Conservation (phyloP, 2,888 invertebrate genomes). For the Lepeophtheirus nordmannii region DNA sequence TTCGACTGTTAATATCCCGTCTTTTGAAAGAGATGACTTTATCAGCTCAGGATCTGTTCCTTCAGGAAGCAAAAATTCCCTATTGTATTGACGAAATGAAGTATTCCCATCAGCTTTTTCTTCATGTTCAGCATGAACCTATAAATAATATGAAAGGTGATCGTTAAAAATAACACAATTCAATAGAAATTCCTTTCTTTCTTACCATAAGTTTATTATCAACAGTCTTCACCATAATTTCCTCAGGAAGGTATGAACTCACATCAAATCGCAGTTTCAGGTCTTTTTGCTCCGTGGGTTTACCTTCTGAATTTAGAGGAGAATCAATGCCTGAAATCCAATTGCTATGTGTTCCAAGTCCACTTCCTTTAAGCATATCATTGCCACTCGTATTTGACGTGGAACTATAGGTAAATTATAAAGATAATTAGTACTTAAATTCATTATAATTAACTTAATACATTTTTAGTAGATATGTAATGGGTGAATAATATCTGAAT, state of each 20-base stretch:
- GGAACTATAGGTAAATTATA: no score
- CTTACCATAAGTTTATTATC: slow-evolving; percentile 83
- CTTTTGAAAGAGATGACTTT: slow-evolving; percentile 80
- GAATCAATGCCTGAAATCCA: slow-evolving; percentile 76
- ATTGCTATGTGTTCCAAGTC: slow-evolving; percentile 42
- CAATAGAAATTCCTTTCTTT: not conserved
- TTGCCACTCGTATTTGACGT: not conserved
- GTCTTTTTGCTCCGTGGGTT: slow-evolving; percentile 20
- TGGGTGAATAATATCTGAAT: no score
- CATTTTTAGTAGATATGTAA: no score
- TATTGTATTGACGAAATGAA: slow-evolving; percentile 93
- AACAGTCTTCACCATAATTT: slow-evolving; percentile 94
- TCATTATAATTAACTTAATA: no score
- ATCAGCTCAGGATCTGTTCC: slow-evolving; percentile 92
- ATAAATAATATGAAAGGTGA: slow-evolving; percentile 32
- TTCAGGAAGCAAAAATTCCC: slow-evolving; percentile 88
- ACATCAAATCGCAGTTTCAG: slow-evolving; percentile 56
- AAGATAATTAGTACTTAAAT: no score
- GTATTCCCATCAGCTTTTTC: slow-evolving; percentile 87
- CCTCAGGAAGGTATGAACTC: slow-evolving; percentile 84
- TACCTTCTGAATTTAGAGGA: slow-evolving; percentile 69
- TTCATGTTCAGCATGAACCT: slow-evolving; percentile 96
- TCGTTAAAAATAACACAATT: slow-evolving; percentile 2
- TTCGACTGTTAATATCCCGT: slow-evolving; percentile 89
- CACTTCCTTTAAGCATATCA: slow-evolving; percentile 1